Evolutionary conservation across 2,797 vertebrate species (phyloP), one percentile per base, ranked within the genome.

Genomic region (Psittacula echo): DNA sequence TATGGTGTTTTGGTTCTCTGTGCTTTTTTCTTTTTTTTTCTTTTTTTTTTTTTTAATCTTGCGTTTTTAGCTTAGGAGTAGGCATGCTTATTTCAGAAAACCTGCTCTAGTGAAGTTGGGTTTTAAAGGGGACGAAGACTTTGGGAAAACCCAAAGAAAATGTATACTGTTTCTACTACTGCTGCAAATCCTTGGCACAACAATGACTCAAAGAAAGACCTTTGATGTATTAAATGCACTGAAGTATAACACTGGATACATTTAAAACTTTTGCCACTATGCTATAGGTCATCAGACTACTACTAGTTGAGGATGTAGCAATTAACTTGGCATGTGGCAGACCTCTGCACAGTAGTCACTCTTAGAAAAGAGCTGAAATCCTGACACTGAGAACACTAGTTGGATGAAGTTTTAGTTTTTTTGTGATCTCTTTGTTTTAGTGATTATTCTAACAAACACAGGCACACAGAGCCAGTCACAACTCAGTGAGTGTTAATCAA

Each of bases 1-100:
- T 85, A 89, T 80, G 74, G 83, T 87, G 68, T 87, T 93, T 90
- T 85, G 45, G 29, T 92, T 94, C 42, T 85, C 54, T 75, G 3
- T 54, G 13, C 41, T 72, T 72, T 89, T 90, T 60, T 20, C 8
- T 17, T 68, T 29, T 48, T 34, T 34, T 34, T 34, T 34, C 34
- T 17, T 18, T 48, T 32, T n/a, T 87, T n/a, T 87, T 61, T 5
- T 44, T 21, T 16, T 70, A 42, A 48, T 50, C 58, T 88, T 60
- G 23, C 23, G n/a, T 60, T 60, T 96, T 77, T 77, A 91, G 32
- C 62, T 92, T 54, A 93, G 56, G 21, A 77, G 48, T 50, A 84
- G 42, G 44, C 34, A 76, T 53, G 51, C 13, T 75, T 44, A 39
- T 72, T 81, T 88, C 50, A 81, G 85, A 68, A 88, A 89, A 15